A percentile compares a stretch with the other conserved stretches of the same genome.
Conservation (phyloP, 2,888 invertebrate species). For the Diadegma fenestrale region DNA sequence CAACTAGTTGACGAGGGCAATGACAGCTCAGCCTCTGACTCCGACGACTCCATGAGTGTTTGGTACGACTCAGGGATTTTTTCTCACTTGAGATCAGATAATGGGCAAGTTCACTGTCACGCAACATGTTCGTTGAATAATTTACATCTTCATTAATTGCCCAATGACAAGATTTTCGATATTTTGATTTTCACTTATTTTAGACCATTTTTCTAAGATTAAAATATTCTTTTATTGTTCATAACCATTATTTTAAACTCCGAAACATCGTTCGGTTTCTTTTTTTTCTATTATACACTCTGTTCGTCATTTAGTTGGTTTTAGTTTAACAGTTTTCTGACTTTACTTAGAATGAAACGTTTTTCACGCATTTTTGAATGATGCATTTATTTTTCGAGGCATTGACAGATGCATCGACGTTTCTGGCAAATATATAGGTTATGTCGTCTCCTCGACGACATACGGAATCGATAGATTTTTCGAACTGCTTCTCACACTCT, state of each 20-base stretch:
- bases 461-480: neutral
- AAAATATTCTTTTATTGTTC: neutral
- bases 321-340: neutral
- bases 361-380: neutral
- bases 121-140: neutral
- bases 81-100: neutral
- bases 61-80: neutral
- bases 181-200: neutral
- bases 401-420: neutral
- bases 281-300: neutral
- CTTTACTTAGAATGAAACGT: neutral
- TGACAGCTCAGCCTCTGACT: conserved; percentile 13
- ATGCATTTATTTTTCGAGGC: neutral
- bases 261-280: neutral
- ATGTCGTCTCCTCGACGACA: neutral
- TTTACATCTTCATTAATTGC: neutral
- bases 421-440: neutral
- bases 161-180: neutral
- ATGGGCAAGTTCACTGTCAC: neutral
- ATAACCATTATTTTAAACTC: neutral
- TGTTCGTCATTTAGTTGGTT: neutral
- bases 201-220: neutral
- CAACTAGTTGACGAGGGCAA: neutral
- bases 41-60: conserved; percentile 28
- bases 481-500: too few relatives aligned